Evolutionary conservation across 2,888 invertebrate genomes (phyloP).

Genomic region (Julus scandinavius): DNA sequence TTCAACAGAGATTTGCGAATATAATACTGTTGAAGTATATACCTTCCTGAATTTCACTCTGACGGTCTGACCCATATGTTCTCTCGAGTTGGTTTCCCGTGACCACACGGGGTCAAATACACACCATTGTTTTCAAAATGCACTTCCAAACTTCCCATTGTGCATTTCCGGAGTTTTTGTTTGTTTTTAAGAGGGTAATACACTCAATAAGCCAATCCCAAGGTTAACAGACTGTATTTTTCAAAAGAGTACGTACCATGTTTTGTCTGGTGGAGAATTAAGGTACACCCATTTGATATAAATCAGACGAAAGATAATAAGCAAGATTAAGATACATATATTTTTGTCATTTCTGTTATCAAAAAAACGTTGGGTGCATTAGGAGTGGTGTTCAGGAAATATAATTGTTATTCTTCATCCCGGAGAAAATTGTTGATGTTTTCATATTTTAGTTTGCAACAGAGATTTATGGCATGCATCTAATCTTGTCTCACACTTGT

Average conservation of each 20-base stretch:
- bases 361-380: too few relatives aligned
- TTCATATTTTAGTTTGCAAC: too few relatives aligned
- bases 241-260: background rate
- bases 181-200: background rate
- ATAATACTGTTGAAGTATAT: background rate
- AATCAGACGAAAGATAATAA: too few relatives aligned
- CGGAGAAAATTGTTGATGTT: too few relatives aligned
- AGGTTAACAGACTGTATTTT: background rate
- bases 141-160: background rate
- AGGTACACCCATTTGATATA: background rate
- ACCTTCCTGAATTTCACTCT: background rate
- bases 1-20: too few relatives aligned
- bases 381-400: too few relatives aligned
- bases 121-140: background rate
- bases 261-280: background rate
- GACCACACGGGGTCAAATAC: background rate
- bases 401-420: too few relatives aligned
- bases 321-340: too few relatives aligned
- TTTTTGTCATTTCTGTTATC: too few relatives aligned
- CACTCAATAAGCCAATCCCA: background rate
- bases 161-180: conserved; percentile 11
- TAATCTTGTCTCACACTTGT: too few relatives aligned
- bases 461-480: too few relatives aligned
- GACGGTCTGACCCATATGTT: background rate
- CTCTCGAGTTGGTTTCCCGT: background rate